Evolutionary conservation across 2,113 vertebrate genomes (phyloP).

Genomic region (Microcebus lehilahytsara): DNA sequence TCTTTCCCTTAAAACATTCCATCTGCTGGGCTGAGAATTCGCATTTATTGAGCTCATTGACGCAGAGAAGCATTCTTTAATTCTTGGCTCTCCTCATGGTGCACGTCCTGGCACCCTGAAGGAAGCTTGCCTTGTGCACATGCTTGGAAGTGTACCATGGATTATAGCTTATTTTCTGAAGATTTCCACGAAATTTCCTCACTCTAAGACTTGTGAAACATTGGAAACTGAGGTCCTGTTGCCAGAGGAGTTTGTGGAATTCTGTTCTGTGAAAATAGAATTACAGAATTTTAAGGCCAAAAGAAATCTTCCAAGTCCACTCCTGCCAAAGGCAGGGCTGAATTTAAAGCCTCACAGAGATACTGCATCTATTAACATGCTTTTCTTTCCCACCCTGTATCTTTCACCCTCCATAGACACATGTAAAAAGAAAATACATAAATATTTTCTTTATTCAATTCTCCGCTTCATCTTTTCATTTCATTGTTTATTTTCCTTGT

Average conservation of each 20-base stretch:
- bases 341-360: not conserved
- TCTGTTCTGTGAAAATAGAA: conserved; percentile 26
- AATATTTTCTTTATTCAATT: not conserved
- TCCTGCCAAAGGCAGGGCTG: not conserved
- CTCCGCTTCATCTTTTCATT: not conserved
- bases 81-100: not conserved
- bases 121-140: not conserved
- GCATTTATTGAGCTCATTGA: not conserved
- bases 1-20: not conserved
- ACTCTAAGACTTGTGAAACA: not conserved
- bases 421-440: not conserved
- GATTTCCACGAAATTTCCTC: conserved; percentile 8
- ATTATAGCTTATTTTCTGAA: not conserved
- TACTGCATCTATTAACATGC: rapidly evolving
- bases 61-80: not conserved
- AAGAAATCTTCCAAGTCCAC: not conserved
- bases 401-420: not conserved
- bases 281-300: not conserved
- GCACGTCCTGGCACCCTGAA: rapidly evolving
- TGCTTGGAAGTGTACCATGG: not conserved
- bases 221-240: not conserved
- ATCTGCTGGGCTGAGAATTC: not conserved
- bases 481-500: not conserved
- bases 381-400: not conserved
- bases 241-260: conserved; percentile 46